phyloP scores from a whole-genome alignment of 1,140 invertebrate species.

The Drosophila lini region DNA sequence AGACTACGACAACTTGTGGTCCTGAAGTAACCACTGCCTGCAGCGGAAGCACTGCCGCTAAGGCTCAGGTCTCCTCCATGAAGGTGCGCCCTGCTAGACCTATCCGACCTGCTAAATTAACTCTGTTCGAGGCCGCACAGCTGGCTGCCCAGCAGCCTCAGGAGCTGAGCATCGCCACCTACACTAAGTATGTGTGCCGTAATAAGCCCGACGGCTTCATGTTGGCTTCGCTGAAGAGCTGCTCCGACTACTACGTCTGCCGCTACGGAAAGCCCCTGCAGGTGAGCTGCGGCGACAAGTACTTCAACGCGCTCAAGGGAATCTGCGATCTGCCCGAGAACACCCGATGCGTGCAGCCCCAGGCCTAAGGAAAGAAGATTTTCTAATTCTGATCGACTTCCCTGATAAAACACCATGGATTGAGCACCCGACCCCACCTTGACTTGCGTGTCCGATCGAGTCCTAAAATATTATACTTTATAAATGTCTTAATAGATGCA shows the following conservation, averaged over 20 bases:
- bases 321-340: slow-evolving; percentile 78
- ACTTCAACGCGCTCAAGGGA: slow-evolving; percentile 76
- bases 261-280: slow-evolving; percentile 62
- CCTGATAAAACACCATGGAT: neutral
- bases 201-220: slow-evolving; percentile 76
- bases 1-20: slow-evolving; percentile 16
- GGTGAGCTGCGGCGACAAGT: slow-evolving; percentile 68
- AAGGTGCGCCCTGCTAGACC: slow-evolving; percentile 38
- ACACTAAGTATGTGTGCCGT: slow-evolving; percentile 65
- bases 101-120: slow-evolving; percentile 3
- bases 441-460: slow-evolving; percentile 20
- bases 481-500: slow-evolving; percentile 33
- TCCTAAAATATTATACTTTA: neutral
- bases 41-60: neutral
- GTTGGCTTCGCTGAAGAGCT: slow-evolving; percentile 72
- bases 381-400: neutral
- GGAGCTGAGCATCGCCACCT: slow-evolving; percentile 50
- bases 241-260: slow-evolving; percentile 77
- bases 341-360: slow-evolving; percentile 69
- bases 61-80: slow-evolving; percentile 18
- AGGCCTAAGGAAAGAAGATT: slow-evolving; percentile 20
- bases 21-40: slow-evolving; percentile 31
- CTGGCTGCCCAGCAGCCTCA: slow-evolving; percentile 12
- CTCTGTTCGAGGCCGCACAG: slow-evolving; percentile 10
- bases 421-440: slow-evolving; percentile 34